phyloP scores from a whole-genome alignment of 2,888 invertebrate species.

The Leptinotarsa haldemani region DNA sequence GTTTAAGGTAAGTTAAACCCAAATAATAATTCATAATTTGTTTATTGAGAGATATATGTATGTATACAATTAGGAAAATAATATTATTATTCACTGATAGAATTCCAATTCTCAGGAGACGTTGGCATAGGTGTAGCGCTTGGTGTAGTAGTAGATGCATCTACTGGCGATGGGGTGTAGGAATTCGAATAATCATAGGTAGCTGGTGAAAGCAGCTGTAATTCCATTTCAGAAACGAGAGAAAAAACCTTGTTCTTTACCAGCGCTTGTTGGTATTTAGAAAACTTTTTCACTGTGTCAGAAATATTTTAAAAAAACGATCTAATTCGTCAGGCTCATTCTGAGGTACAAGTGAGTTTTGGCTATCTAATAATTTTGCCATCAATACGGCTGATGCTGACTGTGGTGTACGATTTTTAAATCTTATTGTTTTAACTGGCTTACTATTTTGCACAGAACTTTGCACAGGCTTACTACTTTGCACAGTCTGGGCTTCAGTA shows the following conservation, averaged over 20 bases:
- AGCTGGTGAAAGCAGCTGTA: constrained; percentile 31
- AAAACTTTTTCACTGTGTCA: constrained; percentile 35
- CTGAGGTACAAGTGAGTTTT: constrained; percentile 23
- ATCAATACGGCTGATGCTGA: constrained; percentile 24
- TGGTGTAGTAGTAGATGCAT: constrained; percentile 4
- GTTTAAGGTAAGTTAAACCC: constrained; percentile 26
- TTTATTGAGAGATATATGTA: neutral
- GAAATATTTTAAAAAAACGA: constrained; percentile 34
- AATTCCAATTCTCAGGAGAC: constrained; percentile 33
- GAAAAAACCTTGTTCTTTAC: constrained; percentile 31
- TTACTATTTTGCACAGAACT: constrained; percentile 9
- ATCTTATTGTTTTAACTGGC: constrained; percentile 12
- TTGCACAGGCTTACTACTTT: no score
- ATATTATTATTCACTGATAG: constrained; percentile 3
- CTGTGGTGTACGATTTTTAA: constrained; percentile 8
- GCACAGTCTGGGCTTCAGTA: constrained; percentile 20
- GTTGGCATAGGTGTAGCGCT: constrained; percentile 29
- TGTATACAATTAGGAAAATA: constrained; percentile 26
- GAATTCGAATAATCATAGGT: neutral
- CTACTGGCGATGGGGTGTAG: neutral
- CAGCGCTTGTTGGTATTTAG: constrained; percentile 31
- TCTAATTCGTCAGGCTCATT: constrained; percentile 28
- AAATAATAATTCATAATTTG: no score
- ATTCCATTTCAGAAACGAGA: constrained; percentile 36
- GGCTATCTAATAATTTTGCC: constrained; percentile 28